Evolutionary conservation across 2,113 vertebrate species (phyloP).

Genomic region (Thinocorus orbignyianus): DNA sequence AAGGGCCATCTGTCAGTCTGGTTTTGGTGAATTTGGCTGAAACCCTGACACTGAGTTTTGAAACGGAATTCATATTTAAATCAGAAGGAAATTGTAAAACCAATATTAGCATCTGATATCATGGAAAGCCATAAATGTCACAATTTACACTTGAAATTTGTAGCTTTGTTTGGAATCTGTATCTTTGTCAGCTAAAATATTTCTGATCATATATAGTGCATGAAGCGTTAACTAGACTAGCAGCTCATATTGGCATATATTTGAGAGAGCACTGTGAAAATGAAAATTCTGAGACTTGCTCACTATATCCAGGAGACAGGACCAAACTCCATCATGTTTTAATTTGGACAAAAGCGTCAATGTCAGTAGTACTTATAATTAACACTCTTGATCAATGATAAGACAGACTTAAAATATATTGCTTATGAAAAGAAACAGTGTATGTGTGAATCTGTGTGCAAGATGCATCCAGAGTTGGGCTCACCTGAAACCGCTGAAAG

Average conservation of each 20-base stretch:
- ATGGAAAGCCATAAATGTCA: background rate
- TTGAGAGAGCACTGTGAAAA: background rate
- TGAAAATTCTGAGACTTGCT: background rate
- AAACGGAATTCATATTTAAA: background rate
- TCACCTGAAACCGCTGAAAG: background rate
- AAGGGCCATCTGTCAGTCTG: too few species aligned
- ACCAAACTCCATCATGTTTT: background rate
- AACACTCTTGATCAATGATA: background rate
- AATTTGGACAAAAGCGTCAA: background rate
- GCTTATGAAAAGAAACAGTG: background rate
- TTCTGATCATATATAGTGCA: background rate
- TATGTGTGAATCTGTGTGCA: background rate
- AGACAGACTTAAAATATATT: background rate
- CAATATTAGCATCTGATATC: background rate
- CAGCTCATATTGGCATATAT: background rate
- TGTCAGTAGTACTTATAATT: background rate
- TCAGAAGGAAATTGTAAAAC: background rate
- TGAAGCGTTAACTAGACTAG: background rate
- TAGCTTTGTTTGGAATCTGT: background rate
- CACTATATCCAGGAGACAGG: background rate
- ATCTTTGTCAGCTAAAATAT: background rate
- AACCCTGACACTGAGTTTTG: too few species aligned
- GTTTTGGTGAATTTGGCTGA: too few species aligned
- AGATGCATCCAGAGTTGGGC: background rate
- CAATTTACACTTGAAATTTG: background rate